A percentile compares a stretch with the other conserved stretches of the same genome.
Conservation (phyloP, 2,113 vertebrate species). For the Calyptomena viridis region DNA sequence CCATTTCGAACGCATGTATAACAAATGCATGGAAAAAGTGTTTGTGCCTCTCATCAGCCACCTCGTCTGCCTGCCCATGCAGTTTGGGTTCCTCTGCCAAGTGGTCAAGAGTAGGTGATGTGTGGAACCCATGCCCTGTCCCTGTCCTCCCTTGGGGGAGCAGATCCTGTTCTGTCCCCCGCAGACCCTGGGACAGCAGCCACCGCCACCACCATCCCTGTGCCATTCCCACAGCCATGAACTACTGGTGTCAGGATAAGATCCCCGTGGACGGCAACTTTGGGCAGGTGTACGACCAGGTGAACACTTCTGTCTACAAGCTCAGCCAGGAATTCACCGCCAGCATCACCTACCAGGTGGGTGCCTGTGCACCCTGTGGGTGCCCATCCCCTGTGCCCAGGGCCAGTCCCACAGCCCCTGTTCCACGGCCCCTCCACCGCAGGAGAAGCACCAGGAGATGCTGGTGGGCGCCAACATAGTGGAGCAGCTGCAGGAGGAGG, state of each 20-base stretch:
- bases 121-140: background rate
- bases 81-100: constrained; percentile 82
- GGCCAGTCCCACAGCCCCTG: no score
- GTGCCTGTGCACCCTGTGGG: constrained; percentile 17
- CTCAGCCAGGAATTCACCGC: constrained; percentile 78
- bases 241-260: constrained; percentile 75
- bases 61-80: constrained; percentile 90
- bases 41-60: constrained; percentile 76
- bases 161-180: background rate
- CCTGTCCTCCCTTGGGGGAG: background rate
- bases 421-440: rapidly evolving
- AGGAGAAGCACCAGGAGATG: constrained; percentile 64
- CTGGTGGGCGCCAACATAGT: constrained; percentile 44
- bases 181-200: background rate
- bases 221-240: constrained; percentile 70
- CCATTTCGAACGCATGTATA: constrained; percentile 72
- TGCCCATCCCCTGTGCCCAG: background rate
- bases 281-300: constrained; percentile 79
- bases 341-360: constrained; percentile 72
- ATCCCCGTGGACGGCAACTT: constrained; percentile 92
- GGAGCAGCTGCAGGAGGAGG: constrained; percentile 57
- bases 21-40: constrained; percentile 47
- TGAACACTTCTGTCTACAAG: constrained; percentile 74
- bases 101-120: constrained; percentile 69
- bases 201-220: no score